Evolutionary conservation across 1,140 invertebrate species (phyloP), one percentile per base, ranked within the genome.

Genomic region (Hylaeus volcanicus): DNA sequence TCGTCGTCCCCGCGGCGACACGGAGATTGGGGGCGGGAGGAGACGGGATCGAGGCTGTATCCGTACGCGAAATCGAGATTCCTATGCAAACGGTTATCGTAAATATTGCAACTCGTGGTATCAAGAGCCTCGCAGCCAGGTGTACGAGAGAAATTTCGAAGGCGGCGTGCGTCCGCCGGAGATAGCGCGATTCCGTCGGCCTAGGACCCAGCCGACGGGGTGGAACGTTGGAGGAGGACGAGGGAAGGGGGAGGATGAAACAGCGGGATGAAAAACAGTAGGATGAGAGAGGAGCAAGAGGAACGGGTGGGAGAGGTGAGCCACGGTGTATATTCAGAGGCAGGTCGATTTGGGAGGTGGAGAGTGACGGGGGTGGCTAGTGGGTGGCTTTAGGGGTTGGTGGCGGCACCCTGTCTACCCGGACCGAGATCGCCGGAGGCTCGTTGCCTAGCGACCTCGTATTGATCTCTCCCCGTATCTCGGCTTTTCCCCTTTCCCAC

Each of bases 391-490:
- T 77, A 74, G 83, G 85, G 89, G 86, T 86, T 89, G 89, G 88
- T 92, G 92, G 93, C 93, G 93, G 92, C 93, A 93, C 92, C 91
- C 93, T 93, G 93, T 93, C 93, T 93, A 93, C 92, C 92, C 91
- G 92, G 92, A 93, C 92, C 91, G 89, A 86, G 91, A 92, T 92
- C 88, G 91, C 92, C 89, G 91, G 92, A 93, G 93, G 92, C 92
- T 92, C 90, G 92, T 93, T 93, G 92, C 92, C 91, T 93, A 93
- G 92, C 92, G 89, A 93, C 92, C 87, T 88, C 89, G 92, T 93
- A 93, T 93, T 93, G 92, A 93, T 93, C 92, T 93, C 90, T 84
- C 85, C 86, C 88, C 88, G 88, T 92, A 92, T 92, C 90, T 91
- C 92, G 89, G 88, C 86, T 88, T 92, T 90, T 90, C 89, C 88